Evolutionary conservation across 2,888 invertebrate genomes (phyloP).

Genomic region (Pseudococcus viburni): DNA sequence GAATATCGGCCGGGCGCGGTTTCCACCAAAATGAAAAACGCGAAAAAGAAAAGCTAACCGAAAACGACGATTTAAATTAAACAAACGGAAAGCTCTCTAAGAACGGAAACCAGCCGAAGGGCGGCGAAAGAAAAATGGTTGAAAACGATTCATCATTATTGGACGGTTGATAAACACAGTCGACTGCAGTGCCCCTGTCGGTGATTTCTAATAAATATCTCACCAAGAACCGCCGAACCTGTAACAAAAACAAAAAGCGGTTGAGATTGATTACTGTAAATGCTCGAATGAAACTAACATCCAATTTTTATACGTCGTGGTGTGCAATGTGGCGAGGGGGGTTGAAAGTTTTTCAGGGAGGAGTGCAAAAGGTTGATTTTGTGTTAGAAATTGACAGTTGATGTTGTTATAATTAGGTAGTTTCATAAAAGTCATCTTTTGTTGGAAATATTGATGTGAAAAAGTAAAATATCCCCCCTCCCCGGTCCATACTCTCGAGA

Average conservation of each 20-base stretch:
- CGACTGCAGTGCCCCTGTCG: constrained; percentile 45
- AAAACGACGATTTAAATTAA: constrained; percentile 51
- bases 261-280: constrained; percentile 46
- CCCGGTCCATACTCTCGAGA: too few species aligned
- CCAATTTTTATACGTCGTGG: not conserved
- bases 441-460: too few species aligned
- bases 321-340: not conserved
- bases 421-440: too few species aligned
- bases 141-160: constrained; percentile 52
- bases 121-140: not conserved
- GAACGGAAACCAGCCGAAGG: constrained; percentile 13
- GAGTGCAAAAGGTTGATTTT: too few species aligned
- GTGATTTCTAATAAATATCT: constrained; percentile 59
- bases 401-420: too few species aligned
- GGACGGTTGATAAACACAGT: constrained; percentile 53
- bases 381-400: too few species aligned
- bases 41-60: constrained; percentile 9
- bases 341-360: not conserved
- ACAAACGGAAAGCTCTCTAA: constrained; percentile 18
- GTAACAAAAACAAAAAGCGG: constrained; percentile 47
- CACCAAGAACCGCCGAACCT: constrained; percentile 28
- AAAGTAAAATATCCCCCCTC: too few species aligned
- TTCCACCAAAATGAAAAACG: not conserved
- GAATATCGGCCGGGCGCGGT: not conserved
- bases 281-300: not conserved